phyloP scores from a whole-genome alignment of 1,140 invertebrate genomes.

The Campoletis sonorensis region DNA sequence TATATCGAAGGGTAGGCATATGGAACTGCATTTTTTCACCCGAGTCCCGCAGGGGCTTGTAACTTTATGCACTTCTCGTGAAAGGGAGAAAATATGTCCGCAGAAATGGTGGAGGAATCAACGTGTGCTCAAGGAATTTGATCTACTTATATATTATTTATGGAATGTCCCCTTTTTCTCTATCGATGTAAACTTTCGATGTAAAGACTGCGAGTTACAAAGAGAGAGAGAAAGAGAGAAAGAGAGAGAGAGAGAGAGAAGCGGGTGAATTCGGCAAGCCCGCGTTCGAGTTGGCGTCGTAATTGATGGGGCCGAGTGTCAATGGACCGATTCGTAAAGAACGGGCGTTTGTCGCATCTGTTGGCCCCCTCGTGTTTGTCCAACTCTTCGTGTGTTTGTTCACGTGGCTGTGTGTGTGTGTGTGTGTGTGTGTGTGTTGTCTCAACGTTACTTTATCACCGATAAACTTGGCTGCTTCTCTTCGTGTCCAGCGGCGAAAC shows the following conservation, averaged over 20 bases:
- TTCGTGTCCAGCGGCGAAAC: background rate
- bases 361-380: constrained; percentile 21
- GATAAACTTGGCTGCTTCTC: constrained; percentile 41
- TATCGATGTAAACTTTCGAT: background rate
- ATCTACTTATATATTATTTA: too few species aligned
- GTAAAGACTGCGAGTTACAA: too few species aligned
- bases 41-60: background rate
- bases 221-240: constrained; percentile 5
- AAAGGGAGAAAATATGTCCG: background rate
- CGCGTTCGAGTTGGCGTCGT: constrained; percentile 10
- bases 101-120: background rate
- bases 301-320: constrained; percentile 58
- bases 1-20: background rate
- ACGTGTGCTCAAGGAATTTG: background rate
- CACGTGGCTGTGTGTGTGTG: too few species aligned
- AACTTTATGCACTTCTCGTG: constrained; percentile 22
- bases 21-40: background rate
- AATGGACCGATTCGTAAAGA: constrained; percentile 55
- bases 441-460: constrained; percentile 46
- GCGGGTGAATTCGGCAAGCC: background rate
- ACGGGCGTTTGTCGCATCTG: constrained; percentile 44
- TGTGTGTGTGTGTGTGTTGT: constrained; percentile 20
- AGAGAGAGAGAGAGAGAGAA: background rate
- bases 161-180: background rate
- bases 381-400: background rate